Base-by-base conservation (phyloP, 2,113 vertebrate species). In the Leucopternis melanops region DNA sequence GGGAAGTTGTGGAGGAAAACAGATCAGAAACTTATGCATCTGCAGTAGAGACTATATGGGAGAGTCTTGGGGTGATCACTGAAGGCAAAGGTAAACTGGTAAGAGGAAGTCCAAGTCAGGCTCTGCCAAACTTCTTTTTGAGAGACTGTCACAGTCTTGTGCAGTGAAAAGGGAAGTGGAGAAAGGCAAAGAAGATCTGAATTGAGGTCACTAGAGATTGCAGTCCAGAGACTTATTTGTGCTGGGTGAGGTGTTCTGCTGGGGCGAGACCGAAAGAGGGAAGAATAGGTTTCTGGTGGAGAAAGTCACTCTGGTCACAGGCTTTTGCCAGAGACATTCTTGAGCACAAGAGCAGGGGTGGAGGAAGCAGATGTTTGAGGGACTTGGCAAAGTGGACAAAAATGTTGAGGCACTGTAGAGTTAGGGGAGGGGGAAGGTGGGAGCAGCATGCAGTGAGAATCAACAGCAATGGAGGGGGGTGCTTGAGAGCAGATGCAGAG, bases 361-460 rank as follows among this genome's bases (percentile, higher is more conserved):
- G 87, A 61, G 87, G 78, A 93, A 91, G 36, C 94, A 95, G 93
- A 96, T 96, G 92, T 91, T 90, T 88, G 87, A 93, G 62, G 62
- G 58, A 93, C 62, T 96, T 97, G 87, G 93, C 93, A 95, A 94
- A 90, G 61, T 31, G 34, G 84, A 91, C 31, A 91, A 90, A 96
- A 96, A 79, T 86, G 54, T n/a, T 88, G 74, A 94, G 66, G 87
- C 94, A 61, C 36, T 20, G 40, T 79, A 75, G 66, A 82, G 29
- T 54, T 54, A 57, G 66, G 47, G 81, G 81, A 86, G 73, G 63
- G 81, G 44, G 50, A 81, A 72, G 40, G 25, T 63, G 52, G 12
- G 42, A 83, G 58, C 52, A 67, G 34, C 52, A 5, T 16, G 25
- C 59, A 81, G 34, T 34, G 63, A 77, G 86, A 72, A 72, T 77